Evolutionary conservation across 2,797 vertebrate genomes (phyloP), one percentile per base, ranked within the genome.

Genomic region (Apogon talboti): DNA sequence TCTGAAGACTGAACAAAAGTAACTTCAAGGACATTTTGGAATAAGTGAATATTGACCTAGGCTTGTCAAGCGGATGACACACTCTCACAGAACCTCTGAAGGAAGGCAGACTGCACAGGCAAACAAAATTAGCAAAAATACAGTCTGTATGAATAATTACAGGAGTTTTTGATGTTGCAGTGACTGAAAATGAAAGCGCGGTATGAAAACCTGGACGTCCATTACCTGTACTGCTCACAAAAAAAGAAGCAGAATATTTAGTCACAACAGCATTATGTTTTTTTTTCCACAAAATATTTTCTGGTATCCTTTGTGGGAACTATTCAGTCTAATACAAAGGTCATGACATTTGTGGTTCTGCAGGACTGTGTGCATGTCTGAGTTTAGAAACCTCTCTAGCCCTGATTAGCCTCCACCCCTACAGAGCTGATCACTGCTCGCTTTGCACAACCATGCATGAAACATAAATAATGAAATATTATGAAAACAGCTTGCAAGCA

Each of bases 401-500:
- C 41, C 64, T 74, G 77, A 84, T 87, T 87, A 79, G 80, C 79
- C 75, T 81, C 68, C 69, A 38, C 76, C 78, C 76, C 78, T 6
- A 48, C 65, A 43, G 63, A 78, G 83, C 64, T 74, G 83, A 90
- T 90, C 87, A 74, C 45, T 42, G 74, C 76, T 80, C 56, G 40
- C 80, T 62, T 74, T 82, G 84, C 73, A 87, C 88, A 81, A 89
- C 76, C 89, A 87, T 81, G 85, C 84, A 85, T 89, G 81, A 89
- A 90, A 92, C 83, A 90, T 90, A 82, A 91, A 90, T 90, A 90
- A 92, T 86, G 87, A 89, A 90, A 90, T 87, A 81, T 87, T 85
- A 88, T 87, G 79, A 90, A 89, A 89, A 81, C 85, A 88, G 89
- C 83, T 85, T 86, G 86, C 72, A 73, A 21, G 19, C 19, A 21